Percentiles rank a stretch among this genome's conserved stretches.
Evolutionary conservation across 2,888 invertebrate species (phyloP).

Genomic region (Neoitamus cyanurus): DNA sequence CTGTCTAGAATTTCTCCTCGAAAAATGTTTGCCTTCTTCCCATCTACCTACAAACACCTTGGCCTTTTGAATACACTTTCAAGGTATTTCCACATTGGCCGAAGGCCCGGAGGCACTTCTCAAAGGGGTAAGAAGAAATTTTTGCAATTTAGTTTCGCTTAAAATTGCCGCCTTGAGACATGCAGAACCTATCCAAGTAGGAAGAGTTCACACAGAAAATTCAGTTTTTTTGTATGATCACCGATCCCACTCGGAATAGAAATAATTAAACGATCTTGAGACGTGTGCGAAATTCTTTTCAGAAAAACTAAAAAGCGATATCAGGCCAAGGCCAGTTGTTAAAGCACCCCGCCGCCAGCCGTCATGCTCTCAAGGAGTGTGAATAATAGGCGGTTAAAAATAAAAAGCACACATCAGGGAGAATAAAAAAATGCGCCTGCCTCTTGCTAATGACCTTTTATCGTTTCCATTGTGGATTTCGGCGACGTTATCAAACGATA

Average conservation of each 20-base stretch:
- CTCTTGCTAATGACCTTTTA: conserved; percentile 5
- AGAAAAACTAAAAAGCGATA: conserved; percentile 1
- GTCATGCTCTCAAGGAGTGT: neutral
- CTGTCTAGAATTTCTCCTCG: neutral
- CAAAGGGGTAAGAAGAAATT: neutral
- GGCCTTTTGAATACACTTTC: neutral
- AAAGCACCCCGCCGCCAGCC: neutral
- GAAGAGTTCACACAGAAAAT: neutral
- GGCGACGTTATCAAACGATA: neutral
- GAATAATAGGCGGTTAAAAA: neutral
- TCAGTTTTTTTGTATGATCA: neutral
- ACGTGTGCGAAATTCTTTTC: conserved; percentile 5
- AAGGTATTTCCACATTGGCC: neutral
- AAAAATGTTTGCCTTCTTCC: neutral
- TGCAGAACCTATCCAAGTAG: neutral
- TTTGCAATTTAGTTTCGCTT: neutral
- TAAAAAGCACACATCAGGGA: neutral
- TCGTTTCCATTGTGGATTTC: neutral
- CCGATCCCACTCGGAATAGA: neutral
- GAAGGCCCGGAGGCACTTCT: neutral
- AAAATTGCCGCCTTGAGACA: neutral
- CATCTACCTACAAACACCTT: neutral
- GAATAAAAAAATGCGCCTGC: neutral
- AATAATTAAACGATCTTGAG: conserved; percentile 1
- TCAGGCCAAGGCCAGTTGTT: conserved; percentile 5